Base-by-base conservation (phyloP, 2,113 vertebrate species). In the Notiomystis cincta region DNA sequence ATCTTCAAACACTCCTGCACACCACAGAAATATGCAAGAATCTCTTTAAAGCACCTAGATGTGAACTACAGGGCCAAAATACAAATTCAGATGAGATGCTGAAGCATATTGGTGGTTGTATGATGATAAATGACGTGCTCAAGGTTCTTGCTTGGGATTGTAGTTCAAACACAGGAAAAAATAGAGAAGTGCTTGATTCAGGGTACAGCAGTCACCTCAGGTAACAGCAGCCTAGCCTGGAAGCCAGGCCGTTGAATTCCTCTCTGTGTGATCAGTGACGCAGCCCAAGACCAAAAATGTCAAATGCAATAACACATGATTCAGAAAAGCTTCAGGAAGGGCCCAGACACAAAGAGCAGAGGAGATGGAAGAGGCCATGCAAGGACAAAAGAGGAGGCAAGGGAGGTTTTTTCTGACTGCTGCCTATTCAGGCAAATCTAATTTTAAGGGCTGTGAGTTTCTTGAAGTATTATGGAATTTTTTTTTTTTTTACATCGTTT, bases 291-390 rank as follows among this genome's bases (percentile, higher is more conserved):
- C 85, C 47, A 37, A 88, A 95, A 95, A 96, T 90, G 82, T 92
- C 90, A 96, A 77, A 73, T 64, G 71, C 66, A 96, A 92, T 90
- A 88, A 86, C 67, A 56, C 33, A 71, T 66, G 75, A 96, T 83
- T 95, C 90, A 92, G 56, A 86, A 93, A 44, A 86, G 51, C n/a
- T 89, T 79, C 62, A 70, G 56, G 47, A 90, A 94, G 25, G 28
- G 27, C 51, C n/a, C 35, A 86, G 67, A 25, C 76, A 86, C 86
- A 94, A 93, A 88, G 15, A 92, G 25, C 6, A 0, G 78, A 82
- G 69, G 71, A 77, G 35, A 67, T 70, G 77, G 57, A 73, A 83
- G 56, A 88, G 82, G 72, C 82, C 48, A 56, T 48, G 30, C 69
- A 81, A 90, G 88, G 85, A 93, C 79, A 93, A 82, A 88, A 69